Evolutionary conservation across 92 coral and sea anemone species (phyloP).

Genomic region (Phenganax marumi): DNA sequence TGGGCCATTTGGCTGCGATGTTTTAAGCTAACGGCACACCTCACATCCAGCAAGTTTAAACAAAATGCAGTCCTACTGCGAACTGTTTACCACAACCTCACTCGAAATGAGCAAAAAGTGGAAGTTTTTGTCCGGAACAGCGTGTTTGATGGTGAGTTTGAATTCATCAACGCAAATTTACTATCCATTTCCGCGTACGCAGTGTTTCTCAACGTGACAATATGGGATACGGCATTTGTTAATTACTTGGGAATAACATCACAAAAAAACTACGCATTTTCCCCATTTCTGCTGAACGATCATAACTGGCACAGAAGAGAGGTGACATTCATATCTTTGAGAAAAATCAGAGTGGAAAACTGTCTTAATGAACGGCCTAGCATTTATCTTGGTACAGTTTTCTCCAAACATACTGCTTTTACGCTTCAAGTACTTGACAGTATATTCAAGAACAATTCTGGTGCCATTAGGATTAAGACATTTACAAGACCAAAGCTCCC

Average conservation of each 20-base stretch:
- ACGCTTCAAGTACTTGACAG: not conserved
- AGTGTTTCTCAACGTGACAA: not conserved
- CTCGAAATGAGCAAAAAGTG: not conserved
- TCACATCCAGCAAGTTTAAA: not conserved
- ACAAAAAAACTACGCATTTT: not conserved
- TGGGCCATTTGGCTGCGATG: constrained; percentile 16
- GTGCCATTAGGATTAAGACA: not conserved
- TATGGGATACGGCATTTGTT: constrained; percentile 12
- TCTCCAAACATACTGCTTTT: not conserved
- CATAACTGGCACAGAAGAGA: not conserved
- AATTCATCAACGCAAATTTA: not conserved
- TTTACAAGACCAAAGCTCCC: too few species aligned
- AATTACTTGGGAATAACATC: not conserved
- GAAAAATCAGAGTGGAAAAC: constrained; percentile 13
- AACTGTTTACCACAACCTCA: constrained; percentile 1
- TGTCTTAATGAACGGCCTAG: not conserved
- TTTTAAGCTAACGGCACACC: not conserved
- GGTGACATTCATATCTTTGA: not conserved
- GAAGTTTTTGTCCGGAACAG: not conserved
- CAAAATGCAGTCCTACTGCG: not conserved
- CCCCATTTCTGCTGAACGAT: not conserved
- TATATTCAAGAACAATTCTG: constrained; percentile 20
- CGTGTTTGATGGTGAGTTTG: not conserved
- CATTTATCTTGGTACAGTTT: not conserved
- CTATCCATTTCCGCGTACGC: not conserved